phyloP scores from a whole-genome alignment of 2,888 invertebrate genomes.

The Tetropium fuscum region DNA sequence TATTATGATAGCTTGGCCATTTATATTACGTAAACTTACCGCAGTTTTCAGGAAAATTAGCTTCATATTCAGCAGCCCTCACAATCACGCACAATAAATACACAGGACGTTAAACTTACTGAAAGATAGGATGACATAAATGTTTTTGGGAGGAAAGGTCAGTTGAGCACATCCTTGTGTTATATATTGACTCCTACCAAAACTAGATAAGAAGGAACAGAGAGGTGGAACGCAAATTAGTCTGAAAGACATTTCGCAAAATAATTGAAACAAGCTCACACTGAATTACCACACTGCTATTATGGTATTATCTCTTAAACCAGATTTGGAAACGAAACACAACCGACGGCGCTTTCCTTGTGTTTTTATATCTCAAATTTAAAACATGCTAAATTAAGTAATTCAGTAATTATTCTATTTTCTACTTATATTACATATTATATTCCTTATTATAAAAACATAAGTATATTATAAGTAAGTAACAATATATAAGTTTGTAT shows the following conservation, averaged over 20 bases:
- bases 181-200: conserved; percentile 44
- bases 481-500: too few relatives aligned
- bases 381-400: too few relatives aligned
- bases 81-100: conserved; percentile 18
- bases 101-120: conserved; percentile 19
- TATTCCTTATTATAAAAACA: too few relatives aligned
- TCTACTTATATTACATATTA: too few relatives aligned
- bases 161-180: conserved; percentile 36
- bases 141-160: conserved; percentile 38
- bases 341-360: too few relatives aligned
- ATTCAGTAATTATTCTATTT: too few relatives aligned
- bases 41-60: conserved; percentile 10
- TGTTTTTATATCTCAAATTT: too few relatives aligned
- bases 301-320: too few relatives aligned
- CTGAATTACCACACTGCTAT: neutral
- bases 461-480: too few relatives aligned
- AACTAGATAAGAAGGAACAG: conserved; percentile 32
- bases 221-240: conserved; percentile 40
- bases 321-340: too few relatives aligned
- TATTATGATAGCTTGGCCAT: neutral
- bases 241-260: conserved; percentile 20
- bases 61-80: conserved; percentile 25
- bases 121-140: conserved; percentile 34
- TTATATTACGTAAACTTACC: conserved; percentile 20
- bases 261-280: neutral